Conservation (phyloP, 1,140 invertebrate species). For the Drosophila chauvacae region DNA sequence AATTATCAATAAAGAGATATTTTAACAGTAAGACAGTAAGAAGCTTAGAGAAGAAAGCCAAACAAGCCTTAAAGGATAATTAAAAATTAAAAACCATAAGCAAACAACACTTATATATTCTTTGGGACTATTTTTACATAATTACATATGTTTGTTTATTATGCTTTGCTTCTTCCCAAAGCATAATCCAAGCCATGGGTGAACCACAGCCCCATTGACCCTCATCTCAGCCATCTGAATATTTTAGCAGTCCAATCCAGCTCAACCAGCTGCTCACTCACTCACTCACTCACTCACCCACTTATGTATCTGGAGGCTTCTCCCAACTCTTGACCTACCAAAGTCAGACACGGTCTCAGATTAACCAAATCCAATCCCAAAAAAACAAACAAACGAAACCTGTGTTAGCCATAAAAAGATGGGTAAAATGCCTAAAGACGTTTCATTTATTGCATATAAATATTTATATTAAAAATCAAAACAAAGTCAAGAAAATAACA, state of each 20-base stretch:
- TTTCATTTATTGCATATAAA: constrained; percentile 33
- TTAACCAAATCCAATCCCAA: constrained; percentile 16
- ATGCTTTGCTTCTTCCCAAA: background rate
- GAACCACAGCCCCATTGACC: constrained; percentile 6
- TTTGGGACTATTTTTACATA: background rate
- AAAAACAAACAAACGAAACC: constrained; percentile 21
- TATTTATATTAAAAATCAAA: constrained; percentile 39
- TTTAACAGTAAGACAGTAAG: too few relatives aligned
- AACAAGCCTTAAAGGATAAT: too few relatives aligned
- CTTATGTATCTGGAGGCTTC: constrained; percentile 7
- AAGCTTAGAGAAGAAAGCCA: too few relatives aligned
- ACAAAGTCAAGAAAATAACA: constrained; percentile 28
- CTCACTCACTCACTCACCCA: background rate
- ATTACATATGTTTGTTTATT: background rate
- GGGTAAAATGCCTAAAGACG: constrained; percentile 4
- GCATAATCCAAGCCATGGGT: background rate
- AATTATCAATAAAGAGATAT: too few relatives aligned
- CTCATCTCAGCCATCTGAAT: constrained; percentile 6
- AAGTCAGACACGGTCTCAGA: background rate
- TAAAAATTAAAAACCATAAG: background rate
- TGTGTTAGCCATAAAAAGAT: constrained; percentile 34
- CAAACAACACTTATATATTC: background rate
- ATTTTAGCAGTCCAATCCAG: constrained; percentile 8
- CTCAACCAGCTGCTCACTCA: constrained; percentile 2
- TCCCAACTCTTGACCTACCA: constrained; percentile 35